A percentile compares a stretch with the other conserved stretches of the same genome.
phyloP scores from a whole-genome alignment of 2,113 vertebrate genomes.

The Narcine bancroftii region DNA sequence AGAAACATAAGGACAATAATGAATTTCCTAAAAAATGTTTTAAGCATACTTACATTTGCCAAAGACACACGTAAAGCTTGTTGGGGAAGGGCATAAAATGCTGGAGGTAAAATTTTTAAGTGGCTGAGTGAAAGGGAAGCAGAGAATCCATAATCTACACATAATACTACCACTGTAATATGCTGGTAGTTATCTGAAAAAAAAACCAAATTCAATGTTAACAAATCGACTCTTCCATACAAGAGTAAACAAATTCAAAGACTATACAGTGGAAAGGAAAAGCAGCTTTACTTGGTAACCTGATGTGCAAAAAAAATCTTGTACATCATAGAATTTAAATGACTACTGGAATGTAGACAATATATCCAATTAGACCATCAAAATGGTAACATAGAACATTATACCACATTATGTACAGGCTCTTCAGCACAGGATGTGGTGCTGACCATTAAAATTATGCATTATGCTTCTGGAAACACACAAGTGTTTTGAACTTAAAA shows the following conservation, averaged over 20 bases:
- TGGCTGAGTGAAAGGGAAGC: neutral
- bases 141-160: conserved; percentile 24
- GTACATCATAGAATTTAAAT: neutral
- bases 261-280: neutral
- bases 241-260: neutral
- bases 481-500: neutral
- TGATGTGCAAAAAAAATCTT: neutral
- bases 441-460: too few relatives aligned
- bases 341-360: neutral
- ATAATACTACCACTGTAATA: neutral
- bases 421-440: too few relatives aligned
- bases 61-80: conserved; percentile 28
- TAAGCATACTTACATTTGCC: conserved; percentile 17
- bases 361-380: neutral
- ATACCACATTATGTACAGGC: too few relatives aligned
- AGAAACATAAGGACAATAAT: neutral
- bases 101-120: neutral
- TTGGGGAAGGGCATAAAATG: neutral
- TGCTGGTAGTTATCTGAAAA: neutral
- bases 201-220: conserved; percentile 1
- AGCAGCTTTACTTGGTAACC: neutral
- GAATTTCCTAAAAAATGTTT: neutral
- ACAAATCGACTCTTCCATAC: neutral
- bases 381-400: neutral
- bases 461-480: neutral